Evolutionary conservation across 64 coral and sea anemone genomes (phyloP).

Genomic region (Pocillopora verrucosa): DNA sequence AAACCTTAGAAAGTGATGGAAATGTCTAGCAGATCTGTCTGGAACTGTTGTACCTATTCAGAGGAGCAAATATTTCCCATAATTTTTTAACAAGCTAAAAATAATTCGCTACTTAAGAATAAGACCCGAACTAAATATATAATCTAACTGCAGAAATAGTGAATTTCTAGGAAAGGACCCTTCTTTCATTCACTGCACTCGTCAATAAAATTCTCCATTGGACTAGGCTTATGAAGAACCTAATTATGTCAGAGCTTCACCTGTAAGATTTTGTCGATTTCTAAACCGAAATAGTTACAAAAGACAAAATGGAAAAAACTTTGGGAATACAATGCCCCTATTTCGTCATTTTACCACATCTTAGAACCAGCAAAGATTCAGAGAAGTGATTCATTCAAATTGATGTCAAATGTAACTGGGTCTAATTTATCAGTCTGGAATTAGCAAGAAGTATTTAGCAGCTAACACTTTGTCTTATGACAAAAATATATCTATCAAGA

Average conservation of each 20-base stretch:
- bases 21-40: neutral
- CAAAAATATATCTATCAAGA: neutral
- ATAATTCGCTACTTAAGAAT: neutral
- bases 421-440: neutral
- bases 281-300: neutral
- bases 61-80: neutral
- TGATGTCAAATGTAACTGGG: neutral
- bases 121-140: neutral
- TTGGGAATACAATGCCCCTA: neutral
- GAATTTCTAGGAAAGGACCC: neutral
- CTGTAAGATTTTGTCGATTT: neutral
- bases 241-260: neutral
- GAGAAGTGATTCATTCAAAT: neutral
- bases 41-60: neutral
- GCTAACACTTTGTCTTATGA: neutral
- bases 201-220: neutral
- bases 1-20: too few relatives aligned
- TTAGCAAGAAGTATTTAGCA: neutral
- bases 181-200: neutral
- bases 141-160: neutral
- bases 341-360: neutral
- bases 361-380: neutral
- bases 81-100: neutral
- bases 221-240: neutral
- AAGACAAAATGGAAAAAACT: neutral